Base-by-base conservation (phyloP, 2,888 invertebrate genomes). In the Calephelis perditalis region DNA sequence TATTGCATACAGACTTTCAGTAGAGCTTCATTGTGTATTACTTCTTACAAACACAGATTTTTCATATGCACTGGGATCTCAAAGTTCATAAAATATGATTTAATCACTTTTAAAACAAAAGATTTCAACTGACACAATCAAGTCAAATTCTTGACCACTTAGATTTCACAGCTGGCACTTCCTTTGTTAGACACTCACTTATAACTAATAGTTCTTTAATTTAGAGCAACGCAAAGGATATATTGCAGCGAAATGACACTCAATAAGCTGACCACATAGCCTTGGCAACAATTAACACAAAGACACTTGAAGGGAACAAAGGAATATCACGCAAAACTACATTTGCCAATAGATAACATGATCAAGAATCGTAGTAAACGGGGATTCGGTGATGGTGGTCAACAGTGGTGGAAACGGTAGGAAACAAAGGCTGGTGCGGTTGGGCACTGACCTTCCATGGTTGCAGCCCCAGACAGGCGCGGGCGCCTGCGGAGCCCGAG, bases 391-490 rank as follows among this genome's bases (percentile, higher is more conserved):
- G 60, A 56, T 58, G 49, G 45, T 44, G 52, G 11, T 37, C 57
- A 46, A 26, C 57, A 47, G 57, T 44, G 52, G 62, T 54, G 65
- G 65, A 71, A 68, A 68, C 70, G 66, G 68, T 63, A 68, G 72
- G 70, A 69, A 70, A 65, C 69, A 69, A 67, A 68, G 70, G 70
- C 59, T 58, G 63, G 62, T 72, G 65, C 68, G 68, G 70, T 68
- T 76, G 75, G 74, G 73, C 79, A 78, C 82, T 76, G 82, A 82
- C 79, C 82, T 79, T 76, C 76, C 80, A 72, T 73, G 69, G 72
- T 70, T 65, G 59, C 70, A 66, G 67, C 71, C 67, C 63, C 60
- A 58, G 67, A 60, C 65, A 66, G 68, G 69, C 62, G 69, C 71
- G 67, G 67, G 66, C 67, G 62, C 65, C 63, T 63, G 47, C 57